A percentile compares a stretch with the other conserved stretches of the same genome.
phyloP scores from a whole-genome alignment of 2,888 invertebrate species.

The Sylvicola cinctus region DNA sequence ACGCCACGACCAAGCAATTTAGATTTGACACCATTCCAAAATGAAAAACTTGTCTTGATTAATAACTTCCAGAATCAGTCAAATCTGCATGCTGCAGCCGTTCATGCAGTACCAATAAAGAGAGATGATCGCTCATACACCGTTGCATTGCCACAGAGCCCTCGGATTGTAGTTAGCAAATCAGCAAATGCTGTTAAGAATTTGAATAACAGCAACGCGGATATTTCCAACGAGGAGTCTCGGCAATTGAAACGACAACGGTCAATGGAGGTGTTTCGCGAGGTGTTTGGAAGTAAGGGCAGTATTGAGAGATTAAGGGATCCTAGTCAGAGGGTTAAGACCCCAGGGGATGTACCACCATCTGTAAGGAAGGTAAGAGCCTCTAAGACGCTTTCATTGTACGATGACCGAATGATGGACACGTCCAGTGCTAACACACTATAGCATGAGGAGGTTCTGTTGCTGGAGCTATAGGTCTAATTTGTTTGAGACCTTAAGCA shows the following conservation, averaged over 20 bases:
- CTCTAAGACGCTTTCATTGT: slow-evolving; percentile 59
- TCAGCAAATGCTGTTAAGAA: slow-evolving; percentile 15
- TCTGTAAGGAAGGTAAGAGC: slow-evolving; percentile 52
- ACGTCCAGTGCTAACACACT: slow-evolving; percentile 20
- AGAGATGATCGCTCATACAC: not conserved
- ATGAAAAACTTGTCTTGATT: not conserved
- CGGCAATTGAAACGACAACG: slow-evolving; percentile 33
- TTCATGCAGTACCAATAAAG: not conserved
- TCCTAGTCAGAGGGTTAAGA: slow-evolving; percentile 57
- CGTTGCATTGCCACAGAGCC: slow-evolving; percentile 12
- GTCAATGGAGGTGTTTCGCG: slow-evolving; percentile 54
- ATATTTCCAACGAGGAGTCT: slow-evolving; percentile 11
- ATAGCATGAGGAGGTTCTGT: slow-evolving; percentile 28
- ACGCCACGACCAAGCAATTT: slow-evolving; percentile 16
- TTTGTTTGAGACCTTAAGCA: too few relatives aligned
- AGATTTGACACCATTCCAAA: slow-evolving; percentile 11
- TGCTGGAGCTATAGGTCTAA: slow-evolving; percentile 25
- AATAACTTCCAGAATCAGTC: not conserved
- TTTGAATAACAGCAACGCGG: slow-evolving; percentile 13
- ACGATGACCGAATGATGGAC: slow-evolving; percentile 75
- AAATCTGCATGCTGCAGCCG: too few relatives aligned
- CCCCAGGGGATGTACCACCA: slow-evolving; percentile 62
- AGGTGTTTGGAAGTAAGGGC: slow-evolving; percentile 44
- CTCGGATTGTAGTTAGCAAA: slow-evolving; percentile 16
- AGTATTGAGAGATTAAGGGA: slow-evolving; percentile 46